phyloP scores from a whole-genome alignment of 2,888 invertebrate species.

The Lamellibrachia columna region DNA sequence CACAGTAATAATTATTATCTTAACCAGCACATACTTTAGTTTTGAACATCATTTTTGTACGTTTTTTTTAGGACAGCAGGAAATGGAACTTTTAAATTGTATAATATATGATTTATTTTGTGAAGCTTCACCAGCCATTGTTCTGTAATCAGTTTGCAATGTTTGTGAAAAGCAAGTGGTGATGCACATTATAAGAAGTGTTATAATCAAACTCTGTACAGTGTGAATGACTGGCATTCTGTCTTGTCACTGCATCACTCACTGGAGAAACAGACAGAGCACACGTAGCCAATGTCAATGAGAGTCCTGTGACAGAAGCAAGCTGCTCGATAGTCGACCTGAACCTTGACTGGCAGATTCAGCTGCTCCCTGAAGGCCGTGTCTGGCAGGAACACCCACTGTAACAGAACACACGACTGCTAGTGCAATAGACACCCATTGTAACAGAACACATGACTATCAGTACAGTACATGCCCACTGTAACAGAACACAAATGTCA shows the following conservation, averaged over 20 bases:
- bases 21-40: background rate
- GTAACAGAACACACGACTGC: background rate
- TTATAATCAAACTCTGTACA: no score
- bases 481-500: no score
- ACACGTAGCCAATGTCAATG: conserved; percentile 95
- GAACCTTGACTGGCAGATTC: conserved; percentile 81
- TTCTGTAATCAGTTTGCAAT: no score
- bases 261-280: conserved; percentile 91
- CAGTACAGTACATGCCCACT: no score
- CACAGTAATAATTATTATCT: background rate
- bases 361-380: conserved; percentile 74
- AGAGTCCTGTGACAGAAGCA: conserved; percentile 97
- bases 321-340: conserved; percentile 95
- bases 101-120: no score
- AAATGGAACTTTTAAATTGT: no score
- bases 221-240: background rate
- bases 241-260: conserved; percentile 18
- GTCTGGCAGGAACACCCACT: conserved; percentile 93
- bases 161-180: no score
- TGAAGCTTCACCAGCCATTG: no score
- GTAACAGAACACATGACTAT: background rate
- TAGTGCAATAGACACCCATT: no score
- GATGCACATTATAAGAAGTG: no score
- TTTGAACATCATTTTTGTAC: background rate
- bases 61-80: background rate